Evolutionary conservation across 1,140 invertebrate species (phyloP).

Genomic region (Eubasilissa regina): DNA sequence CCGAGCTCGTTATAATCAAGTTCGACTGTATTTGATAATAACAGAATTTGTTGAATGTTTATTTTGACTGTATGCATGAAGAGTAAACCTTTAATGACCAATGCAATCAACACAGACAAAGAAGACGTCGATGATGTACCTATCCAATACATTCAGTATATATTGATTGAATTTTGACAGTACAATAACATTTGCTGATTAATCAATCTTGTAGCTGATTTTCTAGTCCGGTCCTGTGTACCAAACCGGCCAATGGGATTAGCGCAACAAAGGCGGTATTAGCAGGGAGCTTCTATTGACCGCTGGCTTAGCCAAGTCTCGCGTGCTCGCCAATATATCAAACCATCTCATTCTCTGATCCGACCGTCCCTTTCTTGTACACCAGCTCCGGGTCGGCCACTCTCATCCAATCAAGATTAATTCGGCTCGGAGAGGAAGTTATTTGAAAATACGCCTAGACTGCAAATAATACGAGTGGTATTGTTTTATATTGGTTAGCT

Average conservation of each 20-base stretch:
- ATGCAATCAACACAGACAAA: too few species aligned
- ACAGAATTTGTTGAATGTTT: too few species aligned
- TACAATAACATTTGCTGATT: too few species aligned
- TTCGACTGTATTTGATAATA: too few species aligned
- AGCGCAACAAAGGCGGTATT: slow-evolving; percentile 41
- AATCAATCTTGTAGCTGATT: neutral
- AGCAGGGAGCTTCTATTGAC: slow-evolving; percentile 24
- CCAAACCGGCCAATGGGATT: slow-evolving; percentile 35
- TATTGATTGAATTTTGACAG: too few species aligned
- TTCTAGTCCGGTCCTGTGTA: neutral
- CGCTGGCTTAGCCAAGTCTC: slow-evolving; percentile 13
- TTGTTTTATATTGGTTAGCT: neutral
- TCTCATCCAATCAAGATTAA: slow-evolving; percentile 36
- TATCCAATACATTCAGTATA: too few species aligned
- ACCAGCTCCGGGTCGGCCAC: neutral
- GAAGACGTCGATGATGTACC: too few species aligned
- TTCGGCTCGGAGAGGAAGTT: neutral
- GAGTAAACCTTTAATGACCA: too few species aligned
- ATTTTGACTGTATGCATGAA: too few species aligned
- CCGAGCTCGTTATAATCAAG: too few species aligned
- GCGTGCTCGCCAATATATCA: slow-evolving; percentile 33
- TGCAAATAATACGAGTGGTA: neutral
- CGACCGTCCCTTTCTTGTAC: neutral
- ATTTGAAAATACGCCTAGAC: neutral
- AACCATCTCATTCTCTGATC: slow-evolving; percentile 30